Base-by-base conservation (phyloP, 2,888 invertebrate species). In the Andrena hattorfiana region DNA sequence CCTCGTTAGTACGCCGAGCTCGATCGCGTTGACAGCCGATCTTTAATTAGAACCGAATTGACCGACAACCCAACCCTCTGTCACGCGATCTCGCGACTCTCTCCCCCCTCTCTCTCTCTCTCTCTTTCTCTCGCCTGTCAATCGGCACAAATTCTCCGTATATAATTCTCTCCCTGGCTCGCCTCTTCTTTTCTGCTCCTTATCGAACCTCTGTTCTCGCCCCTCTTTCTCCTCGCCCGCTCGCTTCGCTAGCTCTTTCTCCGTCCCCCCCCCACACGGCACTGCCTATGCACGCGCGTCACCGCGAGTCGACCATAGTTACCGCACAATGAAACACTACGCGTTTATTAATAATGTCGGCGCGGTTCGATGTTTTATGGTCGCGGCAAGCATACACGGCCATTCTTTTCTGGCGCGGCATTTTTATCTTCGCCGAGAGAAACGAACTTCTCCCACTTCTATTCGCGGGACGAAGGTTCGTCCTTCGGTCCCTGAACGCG, bases 271-370 rank as follows among this genome's bases (percentile, higher is more conserved):
- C 66, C 16, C 54, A 23, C 49, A 16, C 35, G 72, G 69, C 62
- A 7, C 26, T 51, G 20, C 42, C 67, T 56, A 71, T 32, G 68
- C 49, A 77, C 77, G 78, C 69, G 77, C 84, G 83, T 81, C 81
- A 76, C 62, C 82, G 70, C 77, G 62, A 80, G 77, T 76, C 76
- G 84, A 85, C 79, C 89, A 87, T 87, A 89, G 86, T 90, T 87
- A 86, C 88, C 88, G 91, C 90, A 56, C 56, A 90, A 92, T 91
- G 91, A 91, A 89, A 88, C 89, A 87, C 85, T 85, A 83, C 89
- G 90, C 88, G 89, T 92, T 92, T 92, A 91, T 93, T 93, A 93
- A 93, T 93, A 92, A 93, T 93, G 90, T 89, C 87, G 83, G 85
- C 10, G 87, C 87, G 89, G 87, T 89, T 90, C 87, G 89, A 92